Evolutionary conservation across 1,140 invertebrate species (phyloP), one percentile per base, ranked within the genome.

Genomic region (Liolophura sinensis): DNA sequence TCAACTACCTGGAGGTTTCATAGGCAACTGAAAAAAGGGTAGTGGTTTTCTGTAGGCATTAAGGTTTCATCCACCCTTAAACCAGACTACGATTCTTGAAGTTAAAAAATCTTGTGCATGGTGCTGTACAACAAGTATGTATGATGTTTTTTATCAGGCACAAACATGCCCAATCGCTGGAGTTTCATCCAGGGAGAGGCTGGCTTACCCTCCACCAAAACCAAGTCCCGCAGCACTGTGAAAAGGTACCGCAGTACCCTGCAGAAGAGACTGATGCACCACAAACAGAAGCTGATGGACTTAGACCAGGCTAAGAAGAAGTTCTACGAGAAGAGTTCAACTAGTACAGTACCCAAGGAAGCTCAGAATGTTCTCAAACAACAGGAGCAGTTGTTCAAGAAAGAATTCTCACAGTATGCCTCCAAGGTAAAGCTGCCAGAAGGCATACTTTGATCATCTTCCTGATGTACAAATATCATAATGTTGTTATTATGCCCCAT

Each of bases 201-300:
- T 60, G 63, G 62, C 27, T 52, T 65, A 54, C 67, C 64, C 49
- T 61, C n/a, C 31, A 67, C 25, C 25, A 72, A 71, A 59, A 68
- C 65, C 48, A 71, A 73, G 24, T 61, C 68, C 18, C 77, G 73
- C 24, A 56, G 59, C 20, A 76, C 75, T 7, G 62, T 72, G 20
- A 78, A 75, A 57, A 60, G 81, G 54, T 90, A 90, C 75, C 86
- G 90, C 16, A 87, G 90, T 67, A 91, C 90, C 75, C 84, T 92
- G 60, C 90, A 92, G 73, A 91, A 91, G 78, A 88, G 90, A 63
- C 81, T 92, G 22, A 87, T 91, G 77, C 88, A 89, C 72, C 88
- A 89, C 71, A 90, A 89, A 76, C 89, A 91, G 73, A 90, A 91
- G 70, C 83, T 92, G 66, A 89, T 91, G 67, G 90, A 92, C 70